These are phyloP conservation scores for Tachycineta bicolor DNA, from an alignment of 2,113 vertebrate species.

Conservation along the genomic window DNA sequence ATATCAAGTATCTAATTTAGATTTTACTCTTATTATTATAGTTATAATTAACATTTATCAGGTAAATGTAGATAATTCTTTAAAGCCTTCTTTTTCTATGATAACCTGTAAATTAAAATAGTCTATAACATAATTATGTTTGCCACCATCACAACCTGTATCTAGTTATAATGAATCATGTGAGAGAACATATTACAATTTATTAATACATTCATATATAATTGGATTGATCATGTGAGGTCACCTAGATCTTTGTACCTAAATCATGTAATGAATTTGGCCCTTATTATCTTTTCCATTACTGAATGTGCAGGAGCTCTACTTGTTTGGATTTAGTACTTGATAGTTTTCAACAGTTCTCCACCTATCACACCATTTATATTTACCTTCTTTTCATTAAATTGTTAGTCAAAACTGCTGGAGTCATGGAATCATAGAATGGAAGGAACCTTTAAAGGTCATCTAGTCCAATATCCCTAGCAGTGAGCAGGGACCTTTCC, in stretches of 20 bases:
- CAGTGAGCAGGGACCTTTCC: background rate
- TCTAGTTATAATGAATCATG: background rate
- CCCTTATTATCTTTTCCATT: background rate
- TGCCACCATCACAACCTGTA: background rate
- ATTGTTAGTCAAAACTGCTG: background rate
- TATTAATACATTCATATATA: background rate
- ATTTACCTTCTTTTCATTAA: background rate
- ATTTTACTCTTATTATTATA: background rate
- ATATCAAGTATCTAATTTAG: background rate
- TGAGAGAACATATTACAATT: background rate
- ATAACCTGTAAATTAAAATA: background rate
- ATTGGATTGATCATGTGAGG: background rate
- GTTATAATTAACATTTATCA: background rate
- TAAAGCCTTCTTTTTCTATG: background rate
- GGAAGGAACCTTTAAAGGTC: background rate
- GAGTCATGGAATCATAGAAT: background rate
- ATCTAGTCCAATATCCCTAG: background rate
- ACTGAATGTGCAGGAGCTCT: background rate
- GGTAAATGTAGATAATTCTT: background rate
- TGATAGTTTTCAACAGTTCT: background rate
- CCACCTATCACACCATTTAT: background rate
- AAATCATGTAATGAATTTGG: background rate
- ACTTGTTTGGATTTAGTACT: background rate
- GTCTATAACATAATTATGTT: background rate
- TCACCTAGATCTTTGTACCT: background rate